A percentile compares a stretch with the other conserved stretches of the same genome.
phyloP scores from a whole-genome alignment of 92 coral and sea anemone genomes.

The Plumapathes pennacea region DNA sequence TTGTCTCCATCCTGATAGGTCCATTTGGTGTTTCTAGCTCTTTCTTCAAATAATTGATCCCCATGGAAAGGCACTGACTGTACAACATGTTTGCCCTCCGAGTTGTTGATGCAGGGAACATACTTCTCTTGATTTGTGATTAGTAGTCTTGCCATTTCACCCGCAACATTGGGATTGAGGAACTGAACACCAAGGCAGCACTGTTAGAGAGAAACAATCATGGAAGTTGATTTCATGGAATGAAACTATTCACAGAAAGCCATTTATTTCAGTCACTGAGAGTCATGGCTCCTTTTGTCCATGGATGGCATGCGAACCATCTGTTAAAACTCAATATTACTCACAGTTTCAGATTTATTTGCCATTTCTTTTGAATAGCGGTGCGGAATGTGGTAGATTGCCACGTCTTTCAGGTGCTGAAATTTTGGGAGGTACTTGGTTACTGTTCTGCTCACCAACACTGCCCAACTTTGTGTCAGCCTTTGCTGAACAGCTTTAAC shows the following conservation, averaged over 20 bases:
- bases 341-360: constrained; percentile 56
- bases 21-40: constrained; percentile 55
- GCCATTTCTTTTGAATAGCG: constrained; percentile 46
- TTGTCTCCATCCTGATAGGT: constrained; percentile 38
- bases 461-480: constrained; percentile 44
- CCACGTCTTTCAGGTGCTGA: constrained; percentile 22
- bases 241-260: no score
- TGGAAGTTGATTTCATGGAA: no score
- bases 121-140: constrained; percentile 14
- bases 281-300: neutral
- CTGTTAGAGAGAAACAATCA: constrained; percentile 16
- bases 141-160: constrained; percentile 48
- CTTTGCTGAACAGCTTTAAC: constrained; percentile 32
- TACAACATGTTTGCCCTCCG: neutral
- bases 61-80: constrained; percentile 38
- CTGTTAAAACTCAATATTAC: constrained; percentile 8
- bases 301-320: neutral
- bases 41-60: constrained; percentile 61
- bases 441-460: constrained; percentile 45
- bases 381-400: constrained; percentile 52
- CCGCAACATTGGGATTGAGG: constrained; percentile 41
- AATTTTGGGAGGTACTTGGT: constrained; percentile 34
- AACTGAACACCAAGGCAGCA: constrained; percentile 53
- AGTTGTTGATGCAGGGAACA: constrained; percentile 24
- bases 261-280: neutral